A percentile compares a stretch with the other conserved stretches of the same genome.
phyloP scores from a whole-genome alignment of 2,797 vertebrate genomes.

The Emydoidea blandingii region DNA sequence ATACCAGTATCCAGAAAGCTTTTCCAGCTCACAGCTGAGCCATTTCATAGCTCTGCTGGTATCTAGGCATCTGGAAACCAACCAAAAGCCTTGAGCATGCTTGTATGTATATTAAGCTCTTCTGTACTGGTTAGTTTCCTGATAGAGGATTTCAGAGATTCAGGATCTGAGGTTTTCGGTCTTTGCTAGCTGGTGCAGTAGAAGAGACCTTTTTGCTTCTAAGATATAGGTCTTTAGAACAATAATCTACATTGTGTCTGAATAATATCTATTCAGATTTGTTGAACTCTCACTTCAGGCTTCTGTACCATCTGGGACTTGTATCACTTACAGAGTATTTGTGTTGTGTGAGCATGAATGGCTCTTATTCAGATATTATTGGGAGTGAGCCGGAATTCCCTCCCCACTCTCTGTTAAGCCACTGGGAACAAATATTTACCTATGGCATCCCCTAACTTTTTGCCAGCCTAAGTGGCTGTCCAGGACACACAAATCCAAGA shows the following conservation, averaged over 20 bases:
- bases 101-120: background rate
- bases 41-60: constrained; percentile 12
- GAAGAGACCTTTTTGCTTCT: background rate
- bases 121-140: constrained; percentile 15
- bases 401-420: background rate
- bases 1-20: background rate
- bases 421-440: background rate
- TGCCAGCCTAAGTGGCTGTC: background rate
- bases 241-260: background rate
- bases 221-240: background rate
- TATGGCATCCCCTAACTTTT: background rate
- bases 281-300: background rate
- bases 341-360: background rate
- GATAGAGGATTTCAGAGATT: background rate
- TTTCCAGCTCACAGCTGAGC: background rate
- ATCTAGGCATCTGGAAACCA: background rate
- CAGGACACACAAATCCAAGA: background rate
- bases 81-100: background rate
- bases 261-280: background rate
- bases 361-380: background rate
- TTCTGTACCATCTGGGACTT: background rate
- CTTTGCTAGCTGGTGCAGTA: background rate
- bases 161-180: background rate
- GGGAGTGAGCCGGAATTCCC: background rate
- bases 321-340: background rate